These are phyloP conservation scores for Agriotes lineatus DNA, from an alignment of 2,888 invertebrate genomes.

Conservation along the genomic window DNA sequence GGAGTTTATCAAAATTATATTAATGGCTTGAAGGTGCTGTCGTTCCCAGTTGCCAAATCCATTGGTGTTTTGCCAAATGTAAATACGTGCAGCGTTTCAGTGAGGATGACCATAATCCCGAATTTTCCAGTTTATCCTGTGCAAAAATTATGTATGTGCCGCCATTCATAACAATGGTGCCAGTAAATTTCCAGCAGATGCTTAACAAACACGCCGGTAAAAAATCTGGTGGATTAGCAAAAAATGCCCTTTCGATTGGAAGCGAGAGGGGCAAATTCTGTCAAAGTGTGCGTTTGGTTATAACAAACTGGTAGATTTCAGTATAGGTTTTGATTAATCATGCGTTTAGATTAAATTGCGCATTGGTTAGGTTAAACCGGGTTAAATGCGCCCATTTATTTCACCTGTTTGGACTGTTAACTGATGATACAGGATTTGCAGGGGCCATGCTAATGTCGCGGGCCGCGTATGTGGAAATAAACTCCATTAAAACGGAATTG, in stretches of 20 bases:
- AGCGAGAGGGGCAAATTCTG: too few relatives aligned
- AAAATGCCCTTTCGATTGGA: too few relatives aligned
- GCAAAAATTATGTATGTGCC: too few relatives aligned
- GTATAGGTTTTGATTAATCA: conserved; percentile 31
- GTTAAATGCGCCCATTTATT: conserved; percentile 36
- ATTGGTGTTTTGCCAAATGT: conserved; percentile 9
- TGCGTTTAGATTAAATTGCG: conserved; percentile 34
- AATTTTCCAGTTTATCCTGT: too few relatives aligned
- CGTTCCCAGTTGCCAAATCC: background rate
- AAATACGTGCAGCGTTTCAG: background rate
- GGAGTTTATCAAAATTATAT: conserved; percentile 1
- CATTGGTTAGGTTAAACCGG: conserved; percentile 30
- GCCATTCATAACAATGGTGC: too few relatives aligned
- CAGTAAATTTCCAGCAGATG: too few relatives aligned
- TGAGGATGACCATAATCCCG: too few relatives aligned
- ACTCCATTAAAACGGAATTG: conserved; percentile 28
- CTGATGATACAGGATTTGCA: conserved; percentile 31
- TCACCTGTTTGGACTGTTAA: conserved; percentile 33
- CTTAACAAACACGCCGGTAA: too few relatives aligned
- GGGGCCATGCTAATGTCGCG: conserved; percentile 13
- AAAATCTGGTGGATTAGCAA: too few relatives aligned
- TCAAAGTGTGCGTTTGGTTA: background rate
- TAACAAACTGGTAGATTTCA: conserved; percentile 13
- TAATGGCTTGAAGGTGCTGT: background rate
- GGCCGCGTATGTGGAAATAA: conserved; percentile 18